Evolutionary conservation across 2,888 invertebrate genomes (phyloP).

Genomic region (Drosophila prolongata): DNA sequence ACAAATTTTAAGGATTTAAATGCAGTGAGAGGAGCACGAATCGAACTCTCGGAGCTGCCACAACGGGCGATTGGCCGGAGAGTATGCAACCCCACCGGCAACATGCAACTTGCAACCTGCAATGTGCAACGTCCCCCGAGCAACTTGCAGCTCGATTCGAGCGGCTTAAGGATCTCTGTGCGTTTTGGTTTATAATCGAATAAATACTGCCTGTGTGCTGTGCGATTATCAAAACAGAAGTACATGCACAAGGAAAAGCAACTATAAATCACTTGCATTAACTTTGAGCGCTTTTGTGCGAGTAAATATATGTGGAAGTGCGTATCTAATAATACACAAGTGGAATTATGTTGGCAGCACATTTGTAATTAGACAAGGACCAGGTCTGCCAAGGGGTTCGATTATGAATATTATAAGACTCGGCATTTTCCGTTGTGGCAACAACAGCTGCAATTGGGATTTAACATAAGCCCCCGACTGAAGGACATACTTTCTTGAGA

Average conservation of each 20-base stretch:
- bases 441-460: slow-evolving; percentile 27
- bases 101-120: slow-evolving; percentile 18
- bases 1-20: slow-evolving; percentile 77
- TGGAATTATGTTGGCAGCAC: slow-evolving; percentile 66
- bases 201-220: slow-evolving; percentile 62
- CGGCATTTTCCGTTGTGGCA: slow-evolving; percentile 3
- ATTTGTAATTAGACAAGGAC: slow-evolving; percentile 54
- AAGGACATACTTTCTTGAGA: slow-evolving; percentile 22
- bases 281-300: slow-evolving; percentile 49
- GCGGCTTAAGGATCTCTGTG: slow-evolving; percentile 82
- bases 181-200: slow-evolving; percentile 65
- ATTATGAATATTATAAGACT: slow-evolving; percentile 46
- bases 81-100: not conserved
- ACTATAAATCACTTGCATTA: slow-evolving; percentile 72
- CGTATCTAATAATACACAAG: slow-evolving; percentile 71
- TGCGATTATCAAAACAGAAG: slow-evolving; percentile 63
- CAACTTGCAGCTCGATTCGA: slow-evolving; percentile 54
- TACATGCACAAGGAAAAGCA: slow-evolving; percentile 44
- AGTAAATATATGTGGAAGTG: slow-evolving; percentile 14
- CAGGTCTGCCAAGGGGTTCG: slow-evolving; percentile 21
- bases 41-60: slow-evolving; percentile 45
- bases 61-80: slow-evolving; percentile 19
- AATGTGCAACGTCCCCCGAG: slow-evolving; percentile 7
- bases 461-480: slow-evolving; percentile 15
- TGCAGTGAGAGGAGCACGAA: slow-evolving; percentile 54